Evolutionary conservation across 1,140 invertebrate species (phyloP).

Genomic region (Drosophila jambulina): DNA sequence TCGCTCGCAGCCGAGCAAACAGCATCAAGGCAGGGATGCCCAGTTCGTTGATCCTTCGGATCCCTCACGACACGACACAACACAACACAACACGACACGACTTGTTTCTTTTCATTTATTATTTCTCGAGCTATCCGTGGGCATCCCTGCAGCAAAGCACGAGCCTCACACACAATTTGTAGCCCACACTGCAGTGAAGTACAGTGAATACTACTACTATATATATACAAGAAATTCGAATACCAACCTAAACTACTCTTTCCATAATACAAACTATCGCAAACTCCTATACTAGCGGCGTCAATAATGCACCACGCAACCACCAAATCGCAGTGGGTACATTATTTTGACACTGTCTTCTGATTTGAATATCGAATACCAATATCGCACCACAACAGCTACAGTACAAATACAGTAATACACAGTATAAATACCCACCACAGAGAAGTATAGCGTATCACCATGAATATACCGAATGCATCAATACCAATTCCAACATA

Average conservation of each 20-base stretch:
- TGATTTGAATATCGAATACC: constrained; percentile 84
- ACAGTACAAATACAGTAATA: constrained; percentile 69
- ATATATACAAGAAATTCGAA: constrained; percentile 41
- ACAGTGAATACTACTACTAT: constrained; percentile 43
- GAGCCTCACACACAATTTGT: constrained; percentile 25
- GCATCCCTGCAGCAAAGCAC: constrained; percentile 34
- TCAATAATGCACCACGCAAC: constrained; percentile 80
- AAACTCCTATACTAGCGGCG: constrained; percentile 72
- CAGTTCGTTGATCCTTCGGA: background rate
- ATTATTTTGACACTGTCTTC: constrained; percentile 85
- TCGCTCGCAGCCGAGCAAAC: constrained; percentile 29
- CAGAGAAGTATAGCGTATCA: constrained; percentile 83
- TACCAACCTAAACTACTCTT: constrained; percentile 69
- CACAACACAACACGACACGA: background rate
- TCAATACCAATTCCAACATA: constrained; percentile 35
- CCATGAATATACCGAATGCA: constrained; percentile 33
- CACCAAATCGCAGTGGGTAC: constrained; percentile 68
- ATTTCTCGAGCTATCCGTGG: constrained; percentile 7
- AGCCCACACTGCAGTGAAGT: constrained; percentile 56
- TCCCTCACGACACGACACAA: background rate
- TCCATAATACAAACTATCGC: constrained; percentile 82
- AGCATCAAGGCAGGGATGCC: constrained; percentile 10
- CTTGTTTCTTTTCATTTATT: background rate
- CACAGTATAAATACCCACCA: constrained; percentile 60
- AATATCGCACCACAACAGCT: constrained; percentile 72